Base-by-base conservation (phyloP, 2,113 vertebrate genomes). In the Anhinga anhinga region DNA sequence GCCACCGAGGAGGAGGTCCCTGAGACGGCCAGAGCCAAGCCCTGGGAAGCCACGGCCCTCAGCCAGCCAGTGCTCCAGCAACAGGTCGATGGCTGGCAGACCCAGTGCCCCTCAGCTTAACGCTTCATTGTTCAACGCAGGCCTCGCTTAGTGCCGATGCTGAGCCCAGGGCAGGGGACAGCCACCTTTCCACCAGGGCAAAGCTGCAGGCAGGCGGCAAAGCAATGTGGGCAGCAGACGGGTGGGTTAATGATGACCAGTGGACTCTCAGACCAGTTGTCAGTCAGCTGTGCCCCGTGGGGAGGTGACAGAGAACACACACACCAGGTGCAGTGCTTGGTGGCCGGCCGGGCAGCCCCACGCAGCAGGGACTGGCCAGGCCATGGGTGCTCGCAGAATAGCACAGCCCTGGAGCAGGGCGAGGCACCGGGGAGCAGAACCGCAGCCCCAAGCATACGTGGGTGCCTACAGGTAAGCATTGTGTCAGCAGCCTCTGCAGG, bases 121-220 rank as follows among this genome's bases (percentile, higher is more conserved):
- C 0, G 0, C 32, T 44, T 52, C 1, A 0, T 9, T n/a, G 69
- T 55, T 29, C 66, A 61, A 38, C 0, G 0, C 55, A 27, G 18
- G 49, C 11, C 67, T 18, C 9, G 34, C 21, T 82, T 19, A 56
- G 4, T 1, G 26, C 32, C 0, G 3, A 53, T 44, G 19, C 32
- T 65, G 71, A 86, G 66, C 45, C 26, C 1, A 3, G 15, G 21
- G 8, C 38, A n/a, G 32, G n/a, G n/a, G 44, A 50, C 50, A 11
- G 81, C 11, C 3, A 0, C 17, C 7, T 42, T 82, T 29, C 27
- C 72, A 47, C 16, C 3, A 23, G 30, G 36, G 40, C 15, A 50
- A 73, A 93, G 58, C 69, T 18, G n/a, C 0, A 0, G 34, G 32
- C 25, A 69, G 61, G 34, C 5, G 13, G 55, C 34, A 56, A 80